Conservation (phyloP, 2,888 invertebrate genomes). For the Cheilosia soror region DNA sequence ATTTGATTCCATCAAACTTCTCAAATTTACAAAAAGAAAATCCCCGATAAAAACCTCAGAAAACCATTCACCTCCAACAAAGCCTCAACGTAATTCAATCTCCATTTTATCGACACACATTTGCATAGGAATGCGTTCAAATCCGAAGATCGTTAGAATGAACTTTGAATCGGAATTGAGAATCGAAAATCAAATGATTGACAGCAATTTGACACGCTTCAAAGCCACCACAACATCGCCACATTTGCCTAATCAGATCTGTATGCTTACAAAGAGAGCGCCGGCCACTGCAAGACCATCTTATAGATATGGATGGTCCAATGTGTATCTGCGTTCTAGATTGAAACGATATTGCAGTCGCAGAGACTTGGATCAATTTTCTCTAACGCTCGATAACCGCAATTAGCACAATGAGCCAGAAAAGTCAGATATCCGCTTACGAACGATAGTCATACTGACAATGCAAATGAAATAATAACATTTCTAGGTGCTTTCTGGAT, state of each 20-base stretch:
- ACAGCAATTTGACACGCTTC: slow-evolving; percentile 57
- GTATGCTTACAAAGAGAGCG: not conserved
- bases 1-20: slow-evolving; percentile 30
- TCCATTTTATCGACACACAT: slow-evolving; percentile 45
- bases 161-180: slow-evolving; percentile 29
- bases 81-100: slow-evolving; percentile 45
- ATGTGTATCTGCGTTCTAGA: not conserved
- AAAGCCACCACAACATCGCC: slow-evolving; percentile 36
- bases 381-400: not conserved
- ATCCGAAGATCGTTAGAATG: slow-evolving; percentile 32
- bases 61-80: slow-evolving; percentile 25
- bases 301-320: not conserved
- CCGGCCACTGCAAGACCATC: not conserved
- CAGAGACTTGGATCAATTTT: not conserved
- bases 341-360: not conserved
- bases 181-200: slow-evolving; percentile 48
- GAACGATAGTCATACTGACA: no score
- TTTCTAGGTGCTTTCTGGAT: no score
- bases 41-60: slow-evolving; percentile 29
- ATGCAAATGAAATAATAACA: no score
- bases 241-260: slow-evolving; percentile 18
- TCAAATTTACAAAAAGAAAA: slow-evolving; percentile 30
- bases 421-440: not conserved
- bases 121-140: slow-evolving; percentile 58
- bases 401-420: slow-evolving; percentile 11